Percentiles rank a stretch among this genome's conserved stretches.
Evolutionary conservation across 2,888 invertebrate genomes (phyloP).

Genomic region (Frankliniella fusca): DNA sequence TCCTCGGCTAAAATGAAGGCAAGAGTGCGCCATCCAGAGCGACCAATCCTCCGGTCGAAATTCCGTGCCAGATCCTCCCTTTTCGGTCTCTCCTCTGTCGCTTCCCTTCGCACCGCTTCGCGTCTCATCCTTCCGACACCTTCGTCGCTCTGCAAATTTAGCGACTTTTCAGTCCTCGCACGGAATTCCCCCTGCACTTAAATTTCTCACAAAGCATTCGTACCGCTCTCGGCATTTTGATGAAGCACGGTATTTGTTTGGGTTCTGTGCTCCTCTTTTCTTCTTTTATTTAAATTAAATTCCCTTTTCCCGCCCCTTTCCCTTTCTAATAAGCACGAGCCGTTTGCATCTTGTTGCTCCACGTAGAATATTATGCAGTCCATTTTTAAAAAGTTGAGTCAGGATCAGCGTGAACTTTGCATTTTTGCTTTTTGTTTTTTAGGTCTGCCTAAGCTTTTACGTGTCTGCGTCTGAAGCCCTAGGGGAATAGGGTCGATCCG

Average conservation of each 20-base stretch:
- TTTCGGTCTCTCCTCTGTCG: background rate
- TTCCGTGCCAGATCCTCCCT: background rate
- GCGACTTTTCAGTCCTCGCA: background rate
- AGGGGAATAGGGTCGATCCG: background rate
- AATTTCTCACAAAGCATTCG: background rate
- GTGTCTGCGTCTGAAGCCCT: background rate
- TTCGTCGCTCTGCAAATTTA: background rate
- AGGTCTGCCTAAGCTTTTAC: background rate
- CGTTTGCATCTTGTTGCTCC: too few species aligned
- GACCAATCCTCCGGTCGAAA: background rate
- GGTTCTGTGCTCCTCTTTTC: background rate
- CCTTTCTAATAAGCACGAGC: too few species aligned
- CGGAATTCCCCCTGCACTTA: background rate
- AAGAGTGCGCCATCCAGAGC: background rate
- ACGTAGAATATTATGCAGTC: too few species aligned
- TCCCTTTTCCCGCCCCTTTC: too few species aligned
- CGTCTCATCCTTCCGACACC: background rate
- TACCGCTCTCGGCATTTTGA: background rate
- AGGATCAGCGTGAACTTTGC: background rate
- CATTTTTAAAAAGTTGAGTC: too few species aligned
- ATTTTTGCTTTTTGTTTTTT: background rate
- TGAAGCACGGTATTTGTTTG: constrained; percentile 9
- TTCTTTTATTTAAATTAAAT: too few species aligned
- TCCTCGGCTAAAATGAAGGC: background rate
- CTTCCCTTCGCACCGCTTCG: background rate